Evolutionary conservation across 92 coral and sea anemone genomes (phyloP).

Genomic region (Palythoa caribaeorum): DNA sequence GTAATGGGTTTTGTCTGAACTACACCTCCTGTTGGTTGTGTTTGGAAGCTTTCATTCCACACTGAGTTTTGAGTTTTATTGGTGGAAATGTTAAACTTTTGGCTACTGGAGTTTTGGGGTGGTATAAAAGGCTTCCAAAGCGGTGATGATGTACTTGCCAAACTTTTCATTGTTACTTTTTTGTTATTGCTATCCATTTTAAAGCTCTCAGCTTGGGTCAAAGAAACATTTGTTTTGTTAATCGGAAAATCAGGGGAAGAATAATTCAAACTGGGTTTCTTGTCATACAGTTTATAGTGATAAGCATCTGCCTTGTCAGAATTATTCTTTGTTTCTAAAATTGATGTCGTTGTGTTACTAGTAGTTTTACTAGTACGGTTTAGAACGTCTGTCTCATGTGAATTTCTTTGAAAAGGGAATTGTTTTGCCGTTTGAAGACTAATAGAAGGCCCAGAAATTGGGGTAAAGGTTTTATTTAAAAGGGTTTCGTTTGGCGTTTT

Average conservation of each 20-base stretch:
- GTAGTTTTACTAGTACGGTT: not conserved
- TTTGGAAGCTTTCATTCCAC: not conserved
- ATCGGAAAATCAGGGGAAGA: not conserved
- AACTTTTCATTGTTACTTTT: not conserved
- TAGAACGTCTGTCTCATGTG: not conserved
- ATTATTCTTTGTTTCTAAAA: not conserved
- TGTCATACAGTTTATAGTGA: not conserved
- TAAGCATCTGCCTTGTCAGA: not conserved
- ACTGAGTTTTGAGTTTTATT: not conserved
- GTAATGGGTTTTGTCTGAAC: not conserved
- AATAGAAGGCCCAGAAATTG: not conserved
- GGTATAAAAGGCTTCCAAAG: not conserved
- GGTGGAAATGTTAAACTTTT: not conserved
- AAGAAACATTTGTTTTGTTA: not conserved
- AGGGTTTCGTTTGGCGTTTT: not conserved
- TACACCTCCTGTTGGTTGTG: not conserved
- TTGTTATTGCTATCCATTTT: not conserved
- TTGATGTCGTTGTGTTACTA: not conserved
- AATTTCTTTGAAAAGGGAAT: not conserved
- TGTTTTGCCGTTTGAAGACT: not conserved
- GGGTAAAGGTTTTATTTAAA: not conserved
- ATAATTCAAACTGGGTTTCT: not conserved
- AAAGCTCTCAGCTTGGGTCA: not conserved
- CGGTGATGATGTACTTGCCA: not conserved
- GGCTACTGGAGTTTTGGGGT: not conserved